These are phyloP conservation scores for Zapus hudsonius DNA, from an alignment of 2,113 vertebrate species.

Conservation along the genomic window DNA sequence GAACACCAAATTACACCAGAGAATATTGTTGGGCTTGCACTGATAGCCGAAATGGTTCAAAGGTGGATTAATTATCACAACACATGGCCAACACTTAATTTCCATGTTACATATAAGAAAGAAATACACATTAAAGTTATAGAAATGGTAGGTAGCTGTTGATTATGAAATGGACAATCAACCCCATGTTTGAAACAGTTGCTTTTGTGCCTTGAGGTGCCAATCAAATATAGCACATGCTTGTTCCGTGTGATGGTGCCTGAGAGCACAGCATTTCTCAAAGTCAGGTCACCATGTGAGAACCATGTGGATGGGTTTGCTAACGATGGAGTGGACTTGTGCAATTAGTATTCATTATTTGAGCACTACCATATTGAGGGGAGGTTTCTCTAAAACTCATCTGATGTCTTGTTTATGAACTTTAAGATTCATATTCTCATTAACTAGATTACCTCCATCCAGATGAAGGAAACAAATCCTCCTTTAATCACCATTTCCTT, in stretches of 20 bases:
- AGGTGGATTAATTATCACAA: neutral
- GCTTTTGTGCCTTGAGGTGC: neutral
- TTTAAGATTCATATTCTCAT: conserved; percentile 5
- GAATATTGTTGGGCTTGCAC: neutral
- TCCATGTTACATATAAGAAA: neutral
- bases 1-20: neutral
- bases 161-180: neutral
- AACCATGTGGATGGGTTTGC: neutral
- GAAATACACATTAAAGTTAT: neutral
- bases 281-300: neutral
- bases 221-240: neutral
- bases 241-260: neutral
- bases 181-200: neutral
- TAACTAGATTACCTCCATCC: conserved; percentile 5
- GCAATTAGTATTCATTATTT: neutral
- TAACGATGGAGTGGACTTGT: neutral
- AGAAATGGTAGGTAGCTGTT: neutral
- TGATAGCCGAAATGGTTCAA: neutral
- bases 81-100: neutral
- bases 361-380: neutral
- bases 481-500: conserved; percentile 47
- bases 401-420: conserved; percentile 23
- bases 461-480: neutral
- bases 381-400: neutral
- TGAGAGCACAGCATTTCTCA: neutral